A percentile compares a stretch with the other conserved stretches of the same genome.
These are phyloP conservation scores for Plestiodon gilberti DNA, from an alignment of 2,113 vertebrate species.

Conservation along the genomic window DNA sequence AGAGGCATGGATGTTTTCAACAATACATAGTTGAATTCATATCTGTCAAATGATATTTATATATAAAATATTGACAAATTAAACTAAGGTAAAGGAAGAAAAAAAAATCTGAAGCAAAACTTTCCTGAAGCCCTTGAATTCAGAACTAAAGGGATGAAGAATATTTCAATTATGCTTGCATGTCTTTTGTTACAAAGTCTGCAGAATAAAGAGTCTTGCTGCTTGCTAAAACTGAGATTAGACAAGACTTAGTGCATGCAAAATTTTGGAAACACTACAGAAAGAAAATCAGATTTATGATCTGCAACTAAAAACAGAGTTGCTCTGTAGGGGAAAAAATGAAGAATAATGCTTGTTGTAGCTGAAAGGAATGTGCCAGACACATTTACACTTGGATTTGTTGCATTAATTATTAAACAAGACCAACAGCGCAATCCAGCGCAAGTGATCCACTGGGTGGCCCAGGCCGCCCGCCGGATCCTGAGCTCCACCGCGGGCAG, in stretches of 20 bases:
- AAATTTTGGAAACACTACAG: neutral
- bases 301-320: neutral
- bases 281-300: neutral
- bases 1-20: too few species aligned
- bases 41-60: too few species aligned
- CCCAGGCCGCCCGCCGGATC: too few species aligned
- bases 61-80: too few species aligned
- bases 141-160: too few species aligned
- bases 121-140: too few species aligned
- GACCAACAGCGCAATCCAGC: too few species aligned
- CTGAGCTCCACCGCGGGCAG: too few species aligned
- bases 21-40: too few species aligned
- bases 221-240: neutral
- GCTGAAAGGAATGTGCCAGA: constrained; percentile 29
- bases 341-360: constrained; percentile 3
- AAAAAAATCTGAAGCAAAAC: too few species aligned
- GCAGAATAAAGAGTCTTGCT: neutral
- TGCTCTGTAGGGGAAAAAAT: neutral
- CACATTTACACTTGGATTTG: constrained; percentile 39
- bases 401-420: constrained; percentile 38
- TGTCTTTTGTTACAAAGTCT: neutral
- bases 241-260: neutral
- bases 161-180: neutral
- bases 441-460: too few species aligned
- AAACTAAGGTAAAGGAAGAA: too few species aligned